Evolutionary conservation across 2,888 invertebrate species (phyloP), one percentile per base, ranked within the genome.

Genomic region (Heliconius cydno): DNA sequence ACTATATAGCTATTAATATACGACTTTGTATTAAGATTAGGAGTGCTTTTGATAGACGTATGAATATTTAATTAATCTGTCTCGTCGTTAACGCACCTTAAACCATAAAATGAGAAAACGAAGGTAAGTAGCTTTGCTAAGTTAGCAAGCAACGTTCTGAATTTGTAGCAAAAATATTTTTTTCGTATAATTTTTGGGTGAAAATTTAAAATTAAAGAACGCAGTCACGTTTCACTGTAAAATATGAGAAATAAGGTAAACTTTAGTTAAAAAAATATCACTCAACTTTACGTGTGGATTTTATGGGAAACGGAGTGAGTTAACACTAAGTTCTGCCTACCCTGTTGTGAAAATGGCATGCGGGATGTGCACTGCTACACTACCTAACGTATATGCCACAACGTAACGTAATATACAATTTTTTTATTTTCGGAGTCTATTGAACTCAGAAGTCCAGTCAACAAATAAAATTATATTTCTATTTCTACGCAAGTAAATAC

Each of bases 1-100:
- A 30, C 67, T 74, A 78, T 78, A 73, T 63, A 67, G 41, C 78
- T 74, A 78, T 74, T 78, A 74, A 78, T 78, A 78, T 74, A 74
- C 30, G n/a, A 22, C 30, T n/a, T 5, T 57, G 57, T 68, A 73
- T 78, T 46, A 68, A 74, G 60, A 74, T 74, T 68, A 60, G 38
- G 66, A 46, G 67, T 65, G n/a, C 38, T 19, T 65, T 41, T 41
- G 38, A 52, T 41, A 57, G 30, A 46, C 34, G 30, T 46, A 30
- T 52, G 76, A 52, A 76, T 76, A 67, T 67, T 34, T 57, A 67
- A 76, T 30, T 76, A 67, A 41, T 34, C 34, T 67, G 65, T 57
- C 52, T 67, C 68, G 60, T 34, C 65, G 15, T 57, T 38, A 19
- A 34, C 38, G 52, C n/a, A 72, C 22, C 34, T n/a, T 41, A 67